A percentile compares a stretch with the other conserved stretches of the same genome.
phyloP scores from a whole-genome alignment of 1,140 invertebrate species.

The Rhagoletis pomonella region DNA sequence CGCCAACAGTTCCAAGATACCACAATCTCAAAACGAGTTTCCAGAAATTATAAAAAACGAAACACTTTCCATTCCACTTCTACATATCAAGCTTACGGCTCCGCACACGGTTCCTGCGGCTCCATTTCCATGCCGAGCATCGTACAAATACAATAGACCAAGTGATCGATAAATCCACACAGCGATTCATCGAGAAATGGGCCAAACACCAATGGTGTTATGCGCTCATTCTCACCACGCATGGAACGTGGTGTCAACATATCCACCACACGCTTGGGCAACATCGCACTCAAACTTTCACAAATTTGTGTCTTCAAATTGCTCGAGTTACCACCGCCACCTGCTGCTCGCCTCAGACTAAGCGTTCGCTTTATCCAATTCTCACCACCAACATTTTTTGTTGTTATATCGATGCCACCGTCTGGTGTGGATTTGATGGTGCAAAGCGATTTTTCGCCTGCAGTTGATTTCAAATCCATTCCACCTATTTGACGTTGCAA shows the following conservation, averaged over 20 bases:
- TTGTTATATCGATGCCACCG: background rate
- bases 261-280: background rate
- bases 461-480: constrained; percentile 20
- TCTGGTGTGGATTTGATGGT: background rate
- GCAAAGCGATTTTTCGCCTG: background rate
- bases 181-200: constrained; percentile 41
- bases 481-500: constrained; percentile 48
- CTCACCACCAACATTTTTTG: background rate
- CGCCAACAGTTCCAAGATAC: no score
- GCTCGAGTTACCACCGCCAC: background rate
- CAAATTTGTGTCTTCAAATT: constrained; percentile 20
- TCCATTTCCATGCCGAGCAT: constrained; percentile 32
- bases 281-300: background rate
- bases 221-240: background rate
- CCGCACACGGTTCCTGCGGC: background rate
- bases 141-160: constrained; percentile 40
- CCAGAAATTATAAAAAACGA: background rate
- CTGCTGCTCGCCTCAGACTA: background rate
- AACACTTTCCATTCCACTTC: background rate
- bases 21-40: background rate
- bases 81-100: background rate
- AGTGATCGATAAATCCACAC: constrained; percentile 19
- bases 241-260: background rate
- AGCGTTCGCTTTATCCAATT: constrained; percentile 24
- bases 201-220: constrained; percentile 29